Evolutionary conservation across 2,113 vertebrate genomes (phyloP), one percentile per base, ranked within the genome.

Genomic region (Rhynchomys soricoides): DNA sequence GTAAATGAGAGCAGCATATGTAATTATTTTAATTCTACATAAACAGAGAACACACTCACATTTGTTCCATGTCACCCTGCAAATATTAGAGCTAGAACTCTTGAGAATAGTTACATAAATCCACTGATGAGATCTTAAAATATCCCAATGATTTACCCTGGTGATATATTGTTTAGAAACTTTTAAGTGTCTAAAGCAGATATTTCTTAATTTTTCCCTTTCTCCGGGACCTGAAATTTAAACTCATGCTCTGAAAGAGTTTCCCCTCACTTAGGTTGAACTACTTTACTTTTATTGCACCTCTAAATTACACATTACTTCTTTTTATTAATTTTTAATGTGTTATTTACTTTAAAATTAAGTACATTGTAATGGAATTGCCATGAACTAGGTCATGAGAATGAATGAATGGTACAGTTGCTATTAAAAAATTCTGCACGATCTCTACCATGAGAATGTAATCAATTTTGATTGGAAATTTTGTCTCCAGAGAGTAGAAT

Each of bases 261-360:
- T 90, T 88, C 31, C 55, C 91, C 11, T 43, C 66, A 81, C 24
- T 89, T 87, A 89, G 8, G 16, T 71, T 75, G 40, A 40, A 52
- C 21, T n/a, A 73, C 83, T 85, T 64, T 31, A 31, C 62, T 81
- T 94, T 90, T 86, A 87, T 89, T 96, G 94, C 1, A 45, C 74
- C 75, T 95, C 79, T 94, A 91, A 95, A 94, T 89, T 97, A 37
- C 31, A 97, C 85, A 43, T 92, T 91, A 94, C 19, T 96, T 81
- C 24, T 48, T 92, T 71, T 94, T 79, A 96, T 97, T 93, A 97
- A 96, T 93, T 92, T 94, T 97, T 97, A 95, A 96, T 97, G 85
- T 82, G 90, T 92, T 97, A 96, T 96, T 98, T 97, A 97, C 93
- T 97, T 96, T 66, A 95, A 97, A 96, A 96, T 97, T 97, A 97